Base-by-base conservation (phyloP, 2,797 vertebrate species). In the Leptodactylus fallax region DNA sequence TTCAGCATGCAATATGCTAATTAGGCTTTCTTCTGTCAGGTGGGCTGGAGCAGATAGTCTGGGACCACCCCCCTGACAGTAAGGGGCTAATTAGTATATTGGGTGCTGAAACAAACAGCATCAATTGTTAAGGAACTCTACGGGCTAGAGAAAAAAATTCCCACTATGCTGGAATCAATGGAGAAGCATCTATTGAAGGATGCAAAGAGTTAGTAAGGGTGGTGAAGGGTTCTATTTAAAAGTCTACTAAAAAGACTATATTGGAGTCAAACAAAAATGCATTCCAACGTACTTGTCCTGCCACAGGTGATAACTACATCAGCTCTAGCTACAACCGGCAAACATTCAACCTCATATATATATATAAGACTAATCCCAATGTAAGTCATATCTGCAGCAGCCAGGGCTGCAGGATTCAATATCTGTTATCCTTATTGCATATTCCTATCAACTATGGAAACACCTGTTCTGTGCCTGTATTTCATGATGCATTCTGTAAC, bases 401-500 rank as follows among this genome's bases (percentile, higher is more conserved):
- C 21, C 58, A 82, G 27, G 21, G 19, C 65, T 83, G 61, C 67
- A 45, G 36, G 19, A 61, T 85, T 45, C 16, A 58, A 61, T 47
- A 61, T 36, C 69, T 72, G 49, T 23, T 83, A 56, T 72, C 74
- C 45, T 60, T 58, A 23, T 72, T 74, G 11, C 36, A 60, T 49
- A 23, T 76, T 77, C 56, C 83, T 49, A 60, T 85, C 71, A 23
- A 56, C 71, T 76, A 16, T 76, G 45, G 16, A 60, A 27, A 83
- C 53, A 36, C 53, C n/a, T 83, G 17, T 83, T 60, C 36, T 60
- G 55, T 3, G 13, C 13, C 56, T 49, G 81, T 81, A 47, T 81
- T 81, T 81, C 79, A 78, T 78, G 74, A 23, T 78, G 80, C 13
- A 51, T 76, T 84, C 81, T 84, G 51, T 53, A 79, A 16, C 74